phyloP scores from a whole-genome alignment of 2,888 invertebrate species.

The Agonopterix heracliana region DNA sequence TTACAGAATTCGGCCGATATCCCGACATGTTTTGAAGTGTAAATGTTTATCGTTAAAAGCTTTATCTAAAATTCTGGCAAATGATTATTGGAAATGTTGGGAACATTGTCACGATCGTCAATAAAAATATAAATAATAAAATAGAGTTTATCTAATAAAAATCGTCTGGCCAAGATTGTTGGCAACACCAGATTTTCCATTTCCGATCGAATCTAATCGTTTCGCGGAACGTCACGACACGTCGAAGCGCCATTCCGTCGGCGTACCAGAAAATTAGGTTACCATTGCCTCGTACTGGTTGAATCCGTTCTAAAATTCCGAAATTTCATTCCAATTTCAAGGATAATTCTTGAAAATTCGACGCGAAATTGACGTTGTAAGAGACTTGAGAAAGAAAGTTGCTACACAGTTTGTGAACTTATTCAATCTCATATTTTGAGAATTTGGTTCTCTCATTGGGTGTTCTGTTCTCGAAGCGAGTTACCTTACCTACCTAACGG shows the following conservation, averaged over 20 bases:
- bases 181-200: conserved; percentile 51
- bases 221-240: conserved; percentile 28
- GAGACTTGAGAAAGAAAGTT: conserved; percentile 12
- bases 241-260: conserved; percentile 26
- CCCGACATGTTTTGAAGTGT: too few species aligned
- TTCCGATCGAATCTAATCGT: conserved; percentile 54
- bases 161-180: too few species aligned
- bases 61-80: too few species aligned
- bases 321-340: conserved; percentile 45
- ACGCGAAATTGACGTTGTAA: conserved; percentile 36
- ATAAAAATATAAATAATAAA: too few species aligned
- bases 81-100: too few species aligned
- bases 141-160: too few species aligned
- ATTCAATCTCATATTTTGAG: not conserved
- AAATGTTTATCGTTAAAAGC: too few species aligned
- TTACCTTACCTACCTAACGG: too few species aligned
- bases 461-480: conserved; percentile 4
- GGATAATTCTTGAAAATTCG: conserved; percentile 47
- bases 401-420: not conserved
- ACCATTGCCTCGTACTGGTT: conserved; percentile 36
- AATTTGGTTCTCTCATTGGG: too few species aligned
- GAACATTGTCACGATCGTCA: too few species aligned
- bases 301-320: conserved; percentile 45
- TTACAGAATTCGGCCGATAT: conserved; percentile 17
- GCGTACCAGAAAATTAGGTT: conserved; percentile 59